phyloP scores from a whole-genome alignment of 2,113 vertebrate species.

The Corythaeola cristata region DNA sequence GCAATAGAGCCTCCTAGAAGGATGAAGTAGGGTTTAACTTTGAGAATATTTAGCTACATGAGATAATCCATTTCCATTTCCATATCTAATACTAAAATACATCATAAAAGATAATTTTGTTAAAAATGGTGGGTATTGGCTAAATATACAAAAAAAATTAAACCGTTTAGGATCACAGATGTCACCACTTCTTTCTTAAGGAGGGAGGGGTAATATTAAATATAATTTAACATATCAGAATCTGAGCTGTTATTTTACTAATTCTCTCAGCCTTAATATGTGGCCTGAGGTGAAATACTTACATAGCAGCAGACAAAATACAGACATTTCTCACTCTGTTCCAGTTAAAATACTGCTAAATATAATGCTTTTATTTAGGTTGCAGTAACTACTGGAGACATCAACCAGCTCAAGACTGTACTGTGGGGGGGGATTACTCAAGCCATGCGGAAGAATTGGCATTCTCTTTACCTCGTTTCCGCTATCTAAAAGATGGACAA shows the following conservation, averaged over 20 bases:
- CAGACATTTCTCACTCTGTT: not conserved
- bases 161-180: not conserved
- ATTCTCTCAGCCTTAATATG: not conserved
- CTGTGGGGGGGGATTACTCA: not conserved
- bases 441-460: not conserved
- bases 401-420: not conserved
- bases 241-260: not conserved
- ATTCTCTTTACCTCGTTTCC: not conserved
- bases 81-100: not conserved
- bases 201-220: not conserved
- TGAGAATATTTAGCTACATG: not conserved
- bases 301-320: not conserved
- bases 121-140: not conserved
- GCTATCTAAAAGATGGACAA: not conserved
- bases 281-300: not conserved
- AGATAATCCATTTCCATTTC: not conserved
- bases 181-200: not conserved
- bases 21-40: not conserved
- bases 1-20: not conserved
- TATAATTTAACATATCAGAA: not conserved
- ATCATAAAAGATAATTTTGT: not conserved
- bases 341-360: conserved; percentile 28
- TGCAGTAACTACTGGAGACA: not conserved
- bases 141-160: not conserved
- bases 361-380: not conserved